Base-by-base conservation (phyloP, 1,140 invertebrate genomes). In the Drosophila chauvacae region DNA sequence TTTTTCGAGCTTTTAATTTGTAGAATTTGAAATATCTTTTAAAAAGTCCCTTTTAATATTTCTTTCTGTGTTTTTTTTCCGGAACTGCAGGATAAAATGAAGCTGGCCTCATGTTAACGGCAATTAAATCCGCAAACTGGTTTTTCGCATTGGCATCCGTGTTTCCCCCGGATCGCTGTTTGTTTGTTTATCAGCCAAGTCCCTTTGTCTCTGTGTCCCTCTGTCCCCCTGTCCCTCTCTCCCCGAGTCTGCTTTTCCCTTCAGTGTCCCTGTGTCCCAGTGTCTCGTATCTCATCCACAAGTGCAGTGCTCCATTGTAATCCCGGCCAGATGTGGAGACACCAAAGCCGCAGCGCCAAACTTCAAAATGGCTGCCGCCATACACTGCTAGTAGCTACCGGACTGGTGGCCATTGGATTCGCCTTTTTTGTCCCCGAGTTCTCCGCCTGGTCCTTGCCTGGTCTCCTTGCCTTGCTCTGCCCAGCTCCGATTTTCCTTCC, bases 121-220 rank as follows among this genome's bases (percentile, higher is more conserved):
- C 85, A 90, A 90, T 90, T 90, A 90, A 90, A 90, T 90, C 79
- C 81, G 68, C 86, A 90, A 72, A 90, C 88, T 90, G 85, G 81
- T 79, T 85, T 79, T 82, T 85, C 78, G 48, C 78, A 85, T 81
- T 80, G 77, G 77, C 85, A 78, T 50, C 44, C 64, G 26, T 77
- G 73, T 55, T 55, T 41, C 13, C 13, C 37, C 62, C 41, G 53
- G 59, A 55, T 65, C 61, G 48, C 45, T 41, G 72, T 66, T 77
- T 76, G 71, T 65, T 51, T 64, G 70, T 75, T 41, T 75, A 63
- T 53, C 42, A n/a, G 9, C 47, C 16, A 33, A 11, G 14, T 35
- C 28, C 28, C 13, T 44, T 11, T 26, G 44, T 42, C 10, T 9
- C 35, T 45, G 10, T 18, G 37, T 57, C 16, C 5, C n/a, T 18